Percentiles rank a stretch among this genome's conserved stretches.
Evolutionary conservation across 2,113 vertebrate genomes (phyloP).

Genomic region (Cryptoleucopteryx plumbea): DNA sequence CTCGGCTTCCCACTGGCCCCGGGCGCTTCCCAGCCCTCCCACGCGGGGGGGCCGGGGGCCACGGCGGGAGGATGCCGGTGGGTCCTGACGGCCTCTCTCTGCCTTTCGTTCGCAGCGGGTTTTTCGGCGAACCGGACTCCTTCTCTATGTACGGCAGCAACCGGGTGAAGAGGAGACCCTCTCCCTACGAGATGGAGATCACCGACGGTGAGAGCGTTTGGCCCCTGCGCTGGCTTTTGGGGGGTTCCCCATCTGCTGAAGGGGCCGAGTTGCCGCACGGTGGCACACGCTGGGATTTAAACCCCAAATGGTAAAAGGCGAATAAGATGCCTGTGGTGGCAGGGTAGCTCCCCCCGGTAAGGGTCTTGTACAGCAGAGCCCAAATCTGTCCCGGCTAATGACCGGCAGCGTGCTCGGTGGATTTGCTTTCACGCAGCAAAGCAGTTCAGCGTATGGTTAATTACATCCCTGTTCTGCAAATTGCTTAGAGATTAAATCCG

Average conservation of each 20-base stretch:
- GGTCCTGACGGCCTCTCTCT: neutral
- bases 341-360: neutral
- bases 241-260: neutral
- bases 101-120: constrained; percentile 69
- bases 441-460: neutral
- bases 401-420: neutral
- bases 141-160: constrained; percentile 90
- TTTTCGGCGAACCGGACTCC: constrained; percentile 88
- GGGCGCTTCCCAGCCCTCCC: neutral
- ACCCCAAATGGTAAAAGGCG: fast-evolving
- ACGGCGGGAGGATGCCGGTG: neutral
- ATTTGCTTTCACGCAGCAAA: neutral
- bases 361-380: neutral
- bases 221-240: neutral
- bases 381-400: fast-evolving
- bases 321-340: neutral
- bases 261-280: neutral
- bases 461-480: neutral
- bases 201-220: constrained; percentile 80
- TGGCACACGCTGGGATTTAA: neutral
- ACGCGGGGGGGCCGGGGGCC: neutral
- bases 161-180: constrained; percentile 84
- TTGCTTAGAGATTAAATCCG: neutral
- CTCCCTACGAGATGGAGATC: constrained; percentile 94
- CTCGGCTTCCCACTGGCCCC: neutral